Evolutionary conservation across 2,113 vertebrate species (phyloP).

Genomic region (Laticauda laticaudata): DNA sequence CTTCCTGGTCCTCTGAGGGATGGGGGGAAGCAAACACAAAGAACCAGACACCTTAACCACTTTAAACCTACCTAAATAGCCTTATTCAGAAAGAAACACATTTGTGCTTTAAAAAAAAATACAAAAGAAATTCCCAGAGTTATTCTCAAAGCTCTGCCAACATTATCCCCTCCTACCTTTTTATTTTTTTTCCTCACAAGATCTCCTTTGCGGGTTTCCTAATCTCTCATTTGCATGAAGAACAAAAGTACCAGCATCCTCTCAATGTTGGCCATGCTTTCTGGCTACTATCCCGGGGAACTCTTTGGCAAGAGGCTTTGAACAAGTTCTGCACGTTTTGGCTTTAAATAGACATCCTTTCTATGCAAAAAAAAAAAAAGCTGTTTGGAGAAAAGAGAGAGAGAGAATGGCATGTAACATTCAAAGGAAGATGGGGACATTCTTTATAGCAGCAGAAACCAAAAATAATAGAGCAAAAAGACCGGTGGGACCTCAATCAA

Average conservation of each 20-base stretch:
- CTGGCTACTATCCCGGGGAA: slow-evolving; percentile 12
- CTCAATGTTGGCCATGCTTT: neutral
- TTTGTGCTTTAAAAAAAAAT: neutral
- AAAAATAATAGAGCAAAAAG: neutral
- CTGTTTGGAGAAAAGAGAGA: neutral
- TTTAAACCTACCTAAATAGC: neutral
- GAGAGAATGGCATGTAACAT: neutral
- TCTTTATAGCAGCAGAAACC: neutral
- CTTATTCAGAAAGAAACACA: neutral
- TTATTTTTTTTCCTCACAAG: neutral
- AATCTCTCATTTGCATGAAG: slow-evolving; percentile 7
- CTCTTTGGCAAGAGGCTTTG: slow-evolving; percentile 25
- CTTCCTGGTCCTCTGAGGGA: neutral
- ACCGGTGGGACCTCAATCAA: neutral
- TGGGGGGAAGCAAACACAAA: neutral
- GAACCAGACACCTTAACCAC: neutral
- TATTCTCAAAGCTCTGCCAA: neutral
- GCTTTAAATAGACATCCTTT: slow-evolving; percentile 28
- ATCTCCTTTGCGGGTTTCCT: neutral
- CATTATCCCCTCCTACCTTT: neutral
- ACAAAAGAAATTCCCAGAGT: neutral
- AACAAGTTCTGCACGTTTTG: neutral
- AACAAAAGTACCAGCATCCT: slow-evolving; percentile 5
- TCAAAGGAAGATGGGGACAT: neutral
- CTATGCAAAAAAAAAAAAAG: neutral